Evolutionary conservation across 2,797 vertebrate species (phyloP), one percentile per base, ranked within the genome.

Genomic region (Eutrigla gurnardus): DNA sequence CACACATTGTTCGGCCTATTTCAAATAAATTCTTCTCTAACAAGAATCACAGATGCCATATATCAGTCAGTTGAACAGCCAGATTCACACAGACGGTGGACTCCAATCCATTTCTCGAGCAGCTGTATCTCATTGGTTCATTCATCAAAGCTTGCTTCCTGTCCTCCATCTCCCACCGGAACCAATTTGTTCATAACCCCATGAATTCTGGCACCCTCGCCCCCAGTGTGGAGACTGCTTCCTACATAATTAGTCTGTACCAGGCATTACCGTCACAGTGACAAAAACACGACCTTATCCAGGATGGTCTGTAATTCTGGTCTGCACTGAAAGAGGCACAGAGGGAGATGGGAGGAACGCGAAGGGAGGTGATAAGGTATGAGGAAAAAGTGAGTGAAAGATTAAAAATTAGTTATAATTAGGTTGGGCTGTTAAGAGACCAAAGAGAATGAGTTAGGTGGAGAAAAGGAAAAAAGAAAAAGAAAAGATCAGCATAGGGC

Each of bases 161-260:
- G 91, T 92, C 84, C 85, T 87, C 73, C 1, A 46, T 90, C 83
- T 93, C 91, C 93, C 91, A 90, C 82, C 84, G 88, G 91, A 93
- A 92, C 91, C 91, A 93, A 93, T 94, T 92, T 92, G 89, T 89
- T 89, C 89, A 84, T 89, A 91, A 92, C 87, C 88, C 88, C 86
- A 86, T 88, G 84, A 88, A 89, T 91, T 86, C 84, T 88, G 84
- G 85, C 81, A 82, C 81, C 87, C 77, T 66, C 63, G 36, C 78
- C 83, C 80, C 78, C 59, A 83, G 80, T 83, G 84, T 78, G 69
- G 45, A 87, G 89, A 75, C 70, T 12, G 65, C 76, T 86, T 88
- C 85, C 81, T 62, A 75, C 87, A 84, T 93, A 93, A 94, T 93
- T 91, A 92, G 91, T 89, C 85, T 86, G 87, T 86, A 86, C 78